phyloP scores from a whole-genome alignment of 2,797 vertebrate genomes.

The Scarus forsteni region DNA sequence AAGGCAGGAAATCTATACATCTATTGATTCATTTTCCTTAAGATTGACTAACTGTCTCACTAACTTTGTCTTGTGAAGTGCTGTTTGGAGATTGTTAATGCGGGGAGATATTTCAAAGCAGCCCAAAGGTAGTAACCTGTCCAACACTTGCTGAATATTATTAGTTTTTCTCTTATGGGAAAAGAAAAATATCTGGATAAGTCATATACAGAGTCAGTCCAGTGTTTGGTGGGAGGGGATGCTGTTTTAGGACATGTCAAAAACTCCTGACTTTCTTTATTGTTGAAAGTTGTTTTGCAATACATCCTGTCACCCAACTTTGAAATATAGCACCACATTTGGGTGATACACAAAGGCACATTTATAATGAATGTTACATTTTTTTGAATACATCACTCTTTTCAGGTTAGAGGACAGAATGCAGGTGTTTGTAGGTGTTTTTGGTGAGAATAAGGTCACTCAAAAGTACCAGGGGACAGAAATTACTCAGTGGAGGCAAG shows the following conservation, averaged over 20 bases:
- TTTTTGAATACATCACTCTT: slow-evolving; percentile 16
- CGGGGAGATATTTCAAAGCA: slow-evolving; percentile 37
- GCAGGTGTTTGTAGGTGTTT: slow-evolving; percentile 10
- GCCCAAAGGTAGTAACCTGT: slow-evolving; percentile 36
- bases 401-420: background rate
- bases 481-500: background rate
- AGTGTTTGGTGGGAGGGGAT: background rate
- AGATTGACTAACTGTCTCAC: slow-evolving; percentile 11
- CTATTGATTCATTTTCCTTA: too few relatives aligned
- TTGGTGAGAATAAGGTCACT: slow-evolving; percentile 11
- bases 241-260: background rate
- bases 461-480: background rate
- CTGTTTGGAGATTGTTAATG: slow-evolving; percentile 25
- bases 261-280: background rate
- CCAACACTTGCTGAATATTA: slow-evolving; percentile 44
- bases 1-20: slow-evolving; percentile 25
- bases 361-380: slow-evolving; percentile 3
- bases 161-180: slow-evolving; percentile 18
- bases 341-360: background rate
- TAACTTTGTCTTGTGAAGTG: slow-evolving; percentile 6
- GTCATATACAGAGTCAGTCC: background rate
- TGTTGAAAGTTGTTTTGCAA: background rate
- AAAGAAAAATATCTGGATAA: slow-evolving; percentile 17
- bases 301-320: too few relatives aligned
- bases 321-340: too few relatives aligned